Evolutionary conservation across 92 coral and sea anemone species (phyloP).

Genomic region (Nematostella vectensis): DNA sequence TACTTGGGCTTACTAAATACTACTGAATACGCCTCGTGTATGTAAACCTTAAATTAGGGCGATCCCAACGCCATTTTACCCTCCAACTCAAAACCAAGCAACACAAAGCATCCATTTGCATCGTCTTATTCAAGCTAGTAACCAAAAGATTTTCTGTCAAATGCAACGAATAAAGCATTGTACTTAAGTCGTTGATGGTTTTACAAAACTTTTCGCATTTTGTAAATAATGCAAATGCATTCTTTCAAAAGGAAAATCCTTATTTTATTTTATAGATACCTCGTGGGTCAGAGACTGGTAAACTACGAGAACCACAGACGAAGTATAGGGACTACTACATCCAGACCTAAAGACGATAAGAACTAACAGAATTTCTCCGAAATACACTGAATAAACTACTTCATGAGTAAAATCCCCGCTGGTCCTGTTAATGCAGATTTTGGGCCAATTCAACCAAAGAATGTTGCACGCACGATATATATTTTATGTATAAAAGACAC

Average conservation of each 20-base stretch:
- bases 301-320: constrained; percentile 78
- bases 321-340: neutral
- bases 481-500: too few species aligned
- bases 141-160: neutral
- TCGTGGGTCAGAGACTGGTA: constrained; percentile 87
- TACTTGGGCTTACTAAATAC: too few species aligned
- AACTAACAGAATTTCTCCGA: neutral
- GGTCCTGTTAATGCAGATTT: too few species aligned
- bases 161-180: neutral
- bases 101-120: too few species aligned
- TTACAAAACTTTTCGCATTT: neutral
- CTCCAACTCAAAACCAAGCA: too few species aligned
- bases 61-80: too few species aligned
- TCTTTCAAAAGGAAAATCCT: neutral
- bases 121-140: too few species aligned
- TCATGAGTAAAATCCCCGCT: too few species aligned
- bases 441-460: too few species aligned
- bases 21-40: too few species aligned
- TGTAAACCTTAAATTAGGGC: too few species aligned
- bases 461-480: too few species aligned
- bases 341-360: constrained; percentile 1
- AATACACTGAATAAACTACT: neutral
- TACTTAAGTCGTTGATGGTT: neutral
- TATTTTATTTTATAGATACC: constrained; percentile 46
- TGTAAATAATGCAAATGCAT: neutral